Evolutionary conservation across 2,797 vertebrate species (phyloP).

Genomic region (Holocentrus rufus): DNA sequence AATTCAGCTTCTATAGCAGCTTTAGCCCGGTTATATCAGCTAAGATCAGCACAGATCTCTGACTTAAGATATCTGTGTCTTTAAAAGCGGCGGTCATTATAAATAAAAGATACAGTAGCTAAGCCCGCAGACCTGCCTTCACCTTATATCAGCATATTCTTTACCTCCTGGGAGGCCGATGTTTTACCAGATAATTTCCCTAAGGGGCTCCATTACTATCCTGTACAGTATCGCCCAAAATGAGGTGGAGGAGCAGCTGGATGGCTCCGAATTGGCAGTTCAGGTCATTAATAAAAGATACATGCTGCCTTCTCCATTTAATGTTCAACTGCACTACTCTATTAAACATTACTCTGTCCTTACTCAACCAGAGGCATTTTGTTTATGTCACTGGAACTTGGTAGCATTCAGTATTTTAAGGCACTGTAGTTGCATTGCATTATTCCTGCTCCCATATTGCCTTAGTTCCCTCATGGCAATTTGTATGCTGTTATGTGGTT

Average conservation of each 20-base stretch:
- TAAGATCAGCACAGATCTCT: conserved; percentile 27
- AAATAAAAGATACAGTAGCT: conserved; percentile 30
- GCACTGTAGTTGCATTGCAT: neutral
- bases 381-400: neutral
- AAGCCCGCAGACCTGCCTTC: conserved; percentile 14
- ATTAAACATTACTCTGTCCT: conserved; percentile 6
- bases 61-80: neutral
- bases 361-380: neutral
- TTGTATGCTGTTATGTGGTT: conserved; percentile 40
- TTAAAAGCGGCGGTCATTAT: conserved; percentile 2
- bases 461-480: conserved; percentile 10
- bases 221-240: neutral
- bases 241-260: conserved; percentile 10
- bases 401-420: neutral
- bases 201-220: conserved; percentile 3
- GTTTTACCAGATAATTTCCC: conserved; percentile 43
- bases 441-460: conserved; percentile 7
- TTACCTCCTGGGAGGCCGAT: conserved; percentile 19
- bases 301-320: conserved; percentile 18
- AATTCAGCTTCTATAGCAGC: conserved; percentile 15
- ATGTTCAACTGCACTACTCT: conserved; percentile 15
- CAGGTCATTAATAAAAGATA: conserved; percentile 47
- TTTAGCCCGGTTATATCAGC: conserved; percentile 31
- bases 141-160: conserved; percentile 42
- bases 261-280: neutral